Base-by-base conservation (phyloP, 2,113 vertebrate species). In the Gallinago jamesoni region DNA sequence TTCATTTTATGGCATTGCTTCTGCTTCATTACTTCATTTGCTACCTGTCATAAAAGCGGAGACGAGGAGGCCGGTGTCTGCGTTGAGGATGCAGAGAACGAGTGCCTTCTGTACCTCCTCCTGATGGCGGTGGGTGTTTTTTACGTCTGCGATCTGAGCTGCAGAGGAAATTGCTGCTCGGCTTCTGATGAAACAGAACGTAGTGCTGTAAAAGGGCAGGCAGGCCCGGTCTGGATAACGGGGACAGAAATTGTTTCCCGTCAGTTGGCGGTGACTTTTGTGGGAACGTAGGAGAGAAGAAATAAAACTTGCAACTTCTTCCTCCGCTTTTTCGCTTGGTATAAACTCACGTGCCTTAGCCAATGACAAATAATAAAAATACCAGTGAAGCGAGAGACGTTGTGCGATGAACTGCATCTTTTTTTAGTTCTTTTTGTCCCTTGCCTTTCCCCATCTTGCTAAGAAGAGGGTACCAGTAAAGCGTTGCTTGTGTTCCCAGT, bases 11-110 rank as follows among this genome's bases (percentile, higher is more conserved):
- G 70, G 82, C 68, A 87, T 94, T 2, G 0, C 90, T 84, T 96
- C 69, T 75, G 39, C 63, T 67, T 95, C 89, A 92, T 96, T 95
- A 94, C 86, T 96, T 95, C 84, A 88, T 83, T 95, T 85, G 35
- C 50, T 91, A 70, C 41, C 55, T 95, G 66, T 85, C 91, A 69
- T 96, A 93, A 94, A 78, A n/a, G 24, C 41, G 53, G 56, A 95
- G 95, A 70, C 79, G 59, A 67, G 90, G 24, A 56, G 84, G 23
- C 74, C 57, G 60, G 48, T 47, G 79, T 84, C 87, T 94, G 56
- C 69, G 12, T 15, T 57, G 62, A 39, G 77, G 55, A 33, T 75
- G 67, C 53, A 52, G 67, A 59, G 48, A 28, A 87, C 15, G 47
- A 60, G 64, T 41, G 35, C 64, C 63, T 95, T 80, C 70, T 48